phyloP scores from a whole-genome alignment of 2,888 invertebrate species.

The Latrodectus hesperus region DNA sequence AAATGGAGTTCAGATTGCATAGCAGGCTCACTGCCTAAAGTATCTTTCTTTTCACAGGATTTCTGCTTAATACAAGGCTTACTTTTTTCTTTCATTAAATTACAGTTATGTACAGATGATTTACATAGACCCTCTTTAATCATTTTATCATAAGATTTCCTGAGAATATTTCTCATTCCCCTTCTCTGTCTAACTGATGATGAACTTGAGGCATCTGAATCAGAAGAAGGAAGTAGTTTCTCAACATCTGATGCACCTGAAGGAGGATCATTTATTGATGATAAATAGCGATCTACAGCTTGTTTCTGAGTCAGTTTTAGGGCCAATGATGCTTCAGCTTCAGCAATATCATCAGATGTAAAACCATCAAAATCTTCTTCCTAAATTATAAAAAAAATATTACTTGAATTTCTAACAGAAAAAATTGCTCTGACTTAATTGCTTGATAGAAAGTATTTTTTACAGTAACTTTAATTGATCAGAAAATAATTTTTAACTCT shows the following conservation, averaged over 20 bases:
- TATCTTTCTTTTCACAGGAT: not conserved
- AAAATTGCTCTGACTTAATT: too few species aligned
- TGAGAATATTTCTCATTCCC: conserved; percentile 59
- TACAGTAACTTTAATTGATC: too few species aligned
- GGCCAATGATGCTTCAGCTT: conserved; percentile 53
- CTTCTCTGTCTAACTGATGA: conserved; percentile 34
- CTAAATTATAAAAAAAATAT: conserved; percentile 26
- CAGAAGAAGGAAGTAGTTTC: conserved; percentile 46
- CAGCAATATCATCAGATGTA: conserved; percentile 39
- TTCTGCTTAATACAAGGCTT: conserved; percentile 9
- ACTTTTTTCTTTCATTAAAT: conserved; percentile 12
- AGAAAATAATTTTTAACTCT: too few species aligned
- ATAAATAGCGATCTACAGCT: conserved; percentile 30
- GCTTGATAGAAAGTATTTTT: too few species aligned
- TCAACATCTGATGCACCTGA: conserved; percentile 56
- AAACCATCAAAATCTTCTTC: conserved; percentile 69
- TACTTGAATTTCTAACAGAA: too few species aligned
- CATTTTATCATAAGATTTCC: conserved; percentile 63
- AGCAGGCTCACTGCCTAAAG: not conserved
- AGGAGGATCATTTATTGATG: conserved; percentile 34
- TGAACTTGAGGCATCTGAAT: conserved; percentile 58
- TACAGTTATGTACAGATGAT: conserved; percentile 37
- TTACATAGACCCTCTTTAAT: conserved; percentile 52
- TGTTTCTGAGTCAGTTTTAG: conserved; percentile 45
- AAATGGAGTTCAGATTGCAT: not conserved